phyloP scores from a whole-genome alignment of 2,113 vertebrate species.

The Pterocles burchelli region DNA sequence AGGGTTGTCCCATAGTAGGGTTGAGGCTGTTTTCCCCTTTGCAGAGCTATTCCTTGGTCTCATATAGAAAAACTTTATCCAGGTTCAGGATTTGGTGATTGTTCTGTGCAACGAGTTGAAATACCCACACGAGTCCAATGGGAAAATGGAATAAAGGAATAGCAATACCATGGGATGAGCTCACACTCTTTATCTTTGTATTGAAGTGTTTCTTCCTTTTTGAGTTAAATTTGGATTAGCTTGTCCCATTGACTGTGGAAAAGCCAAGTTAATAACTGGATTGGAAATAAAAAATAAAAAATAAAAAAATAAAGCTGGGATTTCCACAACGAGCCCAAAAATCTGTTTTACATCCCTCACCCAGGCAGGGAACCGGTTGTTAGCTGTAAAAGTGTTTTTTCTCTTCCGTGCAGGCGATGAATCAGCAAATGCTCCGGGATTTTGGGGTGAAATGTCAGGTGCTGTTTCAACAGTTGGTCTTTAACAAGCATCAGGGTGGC shows the following conservation, averaged over 20 bases:
- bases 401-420: slow-evolving; percentile 77
- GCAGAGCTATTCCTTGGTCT: not conserved
- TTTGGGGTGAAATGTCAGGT: slow-evolving; percentile 80
- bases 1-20: not conserved
- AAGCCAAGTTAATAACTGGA: not conserved
- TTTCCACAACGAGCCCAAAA: slow-evolving; percentile 44
- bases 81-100: not conserved
- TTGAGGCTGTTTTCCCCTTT: not conserved
- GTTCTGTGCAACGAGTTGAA: not conserved
- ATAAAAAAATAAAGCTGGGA: not conserved
- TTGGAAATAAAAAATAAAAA: not conserved
- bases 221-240: not conserved
- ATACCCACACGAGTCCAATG: not conserved
- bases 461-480: slow-evolving; percentile 77
- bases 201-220: not conserved
- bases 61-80: not conserved
- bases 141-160: not conserved
- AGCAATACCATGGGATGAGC: not conserved
- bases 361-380: slow-evolving; percentile 15
- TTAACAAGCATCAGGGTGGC: slow-evolving; percentile 70
- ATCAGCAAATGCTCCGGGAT: slow-evolving; percentile 78
- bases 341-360: slow-evolving; percentile 47
- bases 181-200: not conserved
- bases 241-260: not conserved
- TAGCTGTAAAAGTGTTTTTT: slow-evolving; percentile 54